Conservation (phyloP, 1,140 invertebrate species). For the Orussus abietinus region DNA sequence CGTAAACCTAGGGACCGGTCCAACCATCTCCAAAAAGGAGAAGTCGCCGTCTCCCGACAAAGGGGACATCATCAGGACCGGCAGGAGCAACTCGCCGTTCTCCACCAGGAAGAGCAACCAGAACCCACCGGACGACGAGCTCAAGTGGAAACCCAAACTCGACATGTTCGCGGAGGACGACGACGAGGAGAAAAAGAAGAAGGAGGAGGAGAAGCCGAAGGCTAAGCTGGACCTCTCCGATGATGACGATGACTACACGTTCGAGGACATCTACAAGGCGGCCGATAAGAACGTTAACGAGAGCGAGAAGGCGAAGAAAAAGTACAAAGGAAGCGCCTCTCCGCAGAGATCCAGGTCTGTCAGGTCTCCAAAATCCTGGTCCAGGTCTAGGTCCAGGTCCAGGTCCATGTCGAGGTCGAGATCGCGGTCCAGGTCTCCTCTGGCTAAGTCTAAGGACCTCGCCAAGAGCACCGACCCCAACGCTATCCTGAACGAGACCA, state of each 20-base stretch:
- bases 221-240: slow-evolving; percentile 51
- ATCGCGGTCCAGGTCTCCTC: slow-evolving; percentile 30
- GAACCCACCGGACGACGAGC: slow-evolving; percentile 47
- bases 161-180: slow-evolving; percentile 52
- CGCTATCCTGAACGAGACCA: slow-evolving; percentile 57
- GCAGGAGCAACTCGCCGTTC: slow-evolving; percentile 47
- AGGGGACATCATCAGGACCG: slow-evolving; percentile 17
- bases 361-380: slow-evolving; percentile 26
- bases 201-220: slow-evolving; percentile 33
- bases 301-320: slow-evolving; percentile 47
- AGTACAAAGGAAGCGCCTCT: slow-evolving; percentile 21
- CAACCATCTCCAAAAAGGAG: slow-evolving; percentile 17
- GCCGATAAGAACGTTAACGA: slow-evolving; percentile 60
- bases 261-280: slow-evolving; percentile 65
- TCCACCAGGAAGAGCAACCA: slow-evolving; percentile 41
- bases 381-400: slow-evolving; percentile 51
- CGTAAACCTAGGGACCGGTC: slow-evolving; percentile 55
- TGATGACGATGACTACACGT: slow-evolving; percentile 66
- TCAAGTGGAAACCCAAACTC: slow-evolving; percentile 45
- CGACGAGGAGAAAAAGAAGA: slow-evolving; percentile 34
- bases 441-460: slow-evolving; percentile 29
- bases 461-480: slow-evolving; percentile 46
- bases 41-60: slow-evolving; percentile 30
- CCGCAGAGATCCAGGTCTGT: slow-evolving; percentile 24
- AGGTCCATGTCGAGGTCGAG: slow-evolving; percentile 29